Percentiles rank a stretch among this genome's conserved stretches.
phyloP scores from a whole-genome alignment of 2,113 vertebrate genomes.

The Urocitellus parryii region DNA sequence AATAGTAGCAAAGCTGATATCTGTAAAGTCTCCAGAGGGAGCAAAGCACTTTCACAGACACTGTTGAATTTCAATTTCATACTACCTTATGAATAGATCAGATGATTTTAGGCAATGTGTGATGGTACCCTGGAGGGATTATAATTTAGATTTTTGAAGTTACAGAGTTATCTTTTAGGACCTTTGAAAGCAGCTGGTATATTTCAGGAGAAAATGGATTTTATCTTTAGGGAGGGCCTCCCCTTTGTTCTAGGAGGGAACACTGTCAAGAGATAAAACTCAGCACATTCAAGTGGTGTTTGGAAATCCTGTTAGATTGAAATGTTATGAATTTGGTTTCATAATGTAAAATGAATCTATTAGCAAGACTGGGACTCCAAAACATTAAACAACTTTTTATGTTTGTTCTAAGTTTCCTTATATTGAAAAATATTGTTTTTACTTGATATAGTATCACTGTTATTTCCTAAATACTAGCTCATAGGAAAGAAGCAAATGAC shows the following conservation, averaged over 20 bases:
- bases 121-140: neutral
- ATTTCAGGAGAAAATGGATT: slow-evolving; percentile 38
- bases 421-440: slow-evolving; percentile 3
- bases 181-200: neutral
- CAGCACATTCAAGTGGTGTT: neutral
- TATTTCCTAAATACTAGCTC: neutral
- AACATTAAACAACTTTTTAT: slow-evolving; percentile 1
- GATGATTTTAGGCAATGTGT: neutral
- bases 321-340: slow-evolving; percentile 33
- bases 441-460: neutral
- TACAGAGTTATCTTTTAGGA: slow-evolving; percentile 8
- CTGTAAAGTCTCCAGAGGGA: neutral
- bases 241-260: neutral
- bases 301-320: slow-evolving; percentile 3
- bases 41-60: neutral
- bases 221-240: neutral
- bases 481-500: neutral
- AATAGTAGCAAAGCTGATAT: neutral
- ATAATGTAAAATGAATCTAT: neutral
- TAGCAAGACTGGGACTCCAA: neutral
- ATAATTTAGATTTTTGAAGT: neutral
- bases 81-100: neutral
- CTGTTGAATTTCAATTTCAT: neutral
- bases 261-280: neutral
- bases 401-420: neutral